These are phyloP conservation scores for Tichodroma muraria DNA, from an alignment of 2,113 vertebrate species.

Conservation along the genomic window DNA sequence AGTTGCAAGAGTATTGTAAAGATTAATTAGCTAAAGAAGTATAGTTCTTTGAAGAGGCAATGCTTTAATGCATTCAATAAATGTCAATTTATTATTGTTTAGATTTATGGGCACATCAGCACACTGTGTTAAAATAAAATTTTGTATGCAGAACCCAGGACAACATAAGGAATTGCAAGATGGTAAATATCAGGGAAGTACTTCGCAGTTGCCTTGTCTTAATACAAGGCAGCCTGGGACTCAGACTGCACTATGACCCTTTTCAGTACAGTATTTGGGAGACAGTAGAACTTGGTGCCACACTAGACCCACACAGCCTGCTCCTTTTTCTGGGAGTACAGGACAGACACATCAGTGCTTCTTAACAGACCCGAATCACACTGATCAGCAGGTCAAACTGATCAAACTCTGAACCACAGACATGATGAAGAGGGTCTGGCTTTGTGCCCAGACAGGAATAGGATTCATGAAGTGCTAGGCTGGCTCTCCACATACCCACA, in stretches of 20 bases:
- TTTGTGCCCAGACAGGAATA: neutral
- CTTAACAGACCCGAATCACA: accelerated
- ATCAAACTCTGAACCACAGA: neutral
- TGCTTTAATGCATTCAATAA: neutral
- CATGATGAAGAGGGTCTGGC: neutral
- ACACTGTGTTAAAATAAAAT: neutral
- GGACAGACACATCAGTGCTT: neutral
- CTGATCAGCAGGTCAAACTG: neutral
- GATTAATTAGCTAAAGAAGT: neutral
- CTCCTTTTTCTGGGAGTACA: neutral
- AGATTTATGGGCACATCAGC: neutral
- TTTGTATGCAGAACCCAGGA: neutral
- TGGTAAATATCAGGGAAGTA: neutral
- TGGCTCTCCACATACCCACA: neutral
- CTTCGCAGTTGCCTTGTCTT: neutral
- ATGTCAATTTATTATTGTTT: neutral
- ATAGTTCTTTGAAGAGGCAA: neutral
- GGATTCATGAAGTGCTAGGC: neutral
- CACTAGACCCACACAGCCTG: neutral
- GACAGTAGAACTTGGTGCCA: neutral
- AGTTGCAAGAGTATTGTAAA: neutral
- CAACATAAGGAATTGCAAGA: neutral
- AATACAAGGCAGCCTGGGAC: neutral
- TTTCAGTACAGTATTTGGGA: neutral
- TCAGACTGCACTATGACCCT: neutral